A percentile compares a stretch with the other conserved stretches of the same genome.
Evolutionary conservation across 2,113 vertebrate genomes (phyloP).

Genomic region (Pseudonaja textilis): DNA sequence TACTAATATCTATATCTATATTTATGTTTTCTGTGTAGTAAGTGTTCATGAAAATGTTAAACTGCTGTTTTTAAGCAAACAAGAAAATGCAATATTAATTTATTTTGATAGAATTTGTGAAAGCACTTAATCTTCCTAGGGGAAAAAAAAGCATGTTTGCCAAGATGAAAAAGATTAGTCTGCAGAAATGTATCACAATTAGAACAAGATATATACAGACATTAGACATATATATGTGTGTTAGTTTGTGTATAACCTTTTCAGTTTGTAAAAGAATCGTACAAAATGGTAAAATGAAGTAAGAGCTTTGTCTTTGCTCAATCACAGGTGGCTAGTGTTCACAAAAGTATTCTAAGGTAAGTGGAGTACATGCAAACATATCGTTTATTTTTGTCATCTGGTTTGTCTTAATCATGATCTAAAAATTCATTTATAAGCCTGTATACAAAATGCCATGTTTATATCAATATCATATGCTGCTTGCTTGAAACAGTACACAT

Average conservation of each 20-base stretch:
- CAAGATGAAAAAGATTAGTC: constrained; percentile 29
- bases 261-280: background rate
- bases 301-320: constrained; percentile 29
- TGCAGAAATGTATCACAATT: constrained; percentile 17
- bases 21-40: background rate
- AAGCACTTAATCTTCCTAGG: background rate
- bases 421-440: constrained; percentile 79
- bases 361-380: constrained; percentile 51
- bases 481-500: constrained; percentile 75
- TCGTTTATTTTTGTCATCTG: constrained; percentile 74
- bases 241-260: background rate
- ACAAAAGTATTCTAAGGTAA: constrained; percentile 39
- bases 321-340: constrained; percentile 42
- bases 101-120: background rate
- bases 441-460: constrained; percentile 73
- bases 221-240: background rate
- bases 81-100: constrained; percentile 16
- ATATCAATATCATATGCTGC: constrained; percentile 71
- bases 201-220: constrained; percentile 26
- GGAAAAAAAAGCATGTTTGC: background rate
- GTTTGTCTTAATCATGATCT: constrained; percentile 84
- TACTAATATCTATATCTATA: background rate
- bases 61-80: background rate
- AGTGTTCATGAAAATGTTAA: background rate
- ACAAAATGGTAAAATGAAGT: constrained; percentile 5